phyloP scores from a whole-genome alignment of 2,888 invertebrate genomes.

The Diaphora mendica region DNA sequence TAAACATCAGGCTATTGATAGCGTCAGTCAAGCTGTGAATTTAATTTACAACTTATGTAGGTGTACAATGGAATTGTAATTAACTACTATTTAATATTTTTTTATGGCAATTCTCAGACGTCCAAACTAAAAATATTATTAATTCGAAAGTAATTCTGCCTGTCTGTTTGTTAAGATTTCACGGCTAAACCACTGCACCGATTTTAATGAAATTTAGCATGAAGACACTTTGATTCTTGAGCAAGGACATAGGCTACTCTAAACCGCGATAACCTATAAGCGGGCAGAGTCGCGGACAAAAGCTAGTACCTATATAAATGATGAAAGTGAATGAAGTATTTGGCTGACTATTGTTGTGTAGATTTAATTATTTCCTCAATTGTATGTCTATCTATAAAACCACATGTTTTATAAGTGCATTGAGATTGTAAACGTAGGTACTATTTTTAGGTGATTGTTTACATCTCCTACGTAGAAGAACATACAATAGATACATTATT shows the following conservation, averaged over 20 bases:
- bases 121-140: too few relatives aligned
- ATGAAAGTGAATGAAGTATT: background rate
- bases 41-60: background rate
- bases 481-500: background rate
- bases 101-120: background rate
- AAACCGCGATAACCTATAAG: too few relatives aligned
- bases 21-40: background rate
- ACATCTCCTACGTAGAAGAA: background rate
- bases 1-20: background rate
- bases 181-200: too few relatives aligned
- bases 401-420: background rate
- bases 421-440: background rate
- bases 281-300: too few relatives aligned
- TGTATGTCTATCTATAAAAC: background rate
- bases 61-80: background rate
- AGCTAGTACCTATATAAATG: background rate
- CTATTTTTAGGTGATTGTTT: background rate
- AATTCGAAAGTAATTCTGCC: too few relatives aligned
- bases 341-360: background rate
- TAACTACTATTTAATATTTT: background rate
- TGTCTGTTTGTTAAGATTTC: too few relatives aligned
- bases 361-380: background rate
- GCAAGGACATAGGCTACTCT: too few relatives aligned
- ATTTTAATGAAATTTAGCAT: too few relatives aligned
- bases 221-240: too few relatives aligned